phyloP scores from a whole-genome alignment of 2,888 invertebrate species.

The Agriopis marginaria region DNA sequence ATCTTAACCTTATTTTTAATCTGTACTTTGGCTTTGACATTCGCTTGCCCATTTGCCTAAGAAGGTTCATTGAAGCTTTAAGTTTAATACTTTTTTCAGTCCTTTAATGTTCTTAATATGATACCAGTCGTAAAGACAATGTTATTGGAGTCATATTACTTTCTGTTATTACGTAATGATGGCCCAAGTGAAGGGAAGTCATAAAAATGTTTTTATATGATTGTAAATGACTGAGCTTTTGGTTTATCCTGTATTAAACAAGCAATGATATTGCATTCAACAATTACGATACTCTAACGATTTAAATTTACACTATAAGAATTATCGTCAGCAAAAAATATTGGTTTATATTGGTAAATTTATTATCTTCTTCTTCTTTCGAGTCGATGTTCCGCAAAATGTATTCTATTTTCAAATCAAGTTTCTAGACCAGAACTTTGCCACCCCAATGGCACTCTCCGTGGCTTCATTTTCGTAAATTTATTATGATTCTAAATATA shows the following conservation, averaged over 20 bases:
- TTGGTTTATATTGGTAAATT: no score
- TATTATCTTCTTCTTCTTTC: no score
- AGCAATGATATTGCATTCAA: neutral
- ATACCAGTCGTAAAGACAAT: slow-evolving; percentile 3
- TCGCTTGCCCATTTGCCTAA: neutral
- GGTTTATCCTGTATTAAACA: neutral
- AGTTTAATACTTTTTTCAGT: neutral
- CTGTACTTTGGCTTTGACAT: slow-evolving; percentile 12
- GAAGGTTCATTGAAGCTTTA: slow-evolving; percentile 12
- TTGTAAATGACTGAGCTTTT: neutral
- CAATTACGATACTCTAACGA: no score
- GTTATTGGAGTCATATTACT: slow-evolving; percentile 3
- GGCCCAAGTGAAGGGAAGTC: slow-evolving; percentile 3
- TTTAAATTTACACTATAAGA: no score
- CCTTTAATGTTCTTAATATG: slow-evolving; percentile 2
- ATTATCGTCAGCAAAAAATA: no score
- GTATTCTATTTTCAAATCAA: no score
- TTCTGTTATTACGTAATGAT: slow-evolving; percentile 11
- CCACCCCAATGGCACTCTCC: no score
- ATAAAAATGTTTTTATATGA: neutral
- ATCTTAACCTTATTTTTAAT: slow-evolving; percentile 11
- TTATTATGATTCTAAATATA: no score
- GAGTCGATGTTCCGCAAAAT: no score
- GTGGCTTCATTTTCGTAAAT: no score
- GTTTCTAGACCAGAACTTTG: no score